A percentile compares a stretch with the other conserved stretches of the same genome.
phyloP scores from a whole-genome alignment of 2,113 vertebrate genomes.

The Cyphomyrus plagiostoma region DNA sequence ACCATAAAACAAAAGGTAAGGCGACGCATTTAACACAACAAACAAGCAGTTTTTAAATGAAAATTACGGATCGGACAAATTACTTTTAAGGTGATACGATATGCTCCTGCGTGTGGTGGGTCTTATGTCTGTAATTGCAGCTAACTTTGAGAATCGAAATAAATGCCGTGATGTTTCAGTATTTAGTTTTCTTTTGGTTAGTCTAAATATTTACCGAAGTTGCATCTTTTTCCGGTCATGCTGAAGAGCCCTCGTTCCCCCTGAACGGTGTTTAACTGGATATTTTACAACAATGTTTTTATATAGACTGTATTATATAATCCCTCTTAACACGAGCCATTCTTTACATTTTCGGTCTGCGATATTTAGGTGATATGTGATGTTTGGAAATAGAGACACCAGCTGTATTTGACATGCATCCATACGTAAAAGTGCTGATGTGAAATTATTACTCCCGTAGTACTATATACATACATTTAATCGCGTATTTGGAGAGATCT shows the following conservation, averaged over 20 bases:
- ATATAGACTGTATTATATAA: neutral
- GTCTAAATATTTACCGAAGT: neutral
- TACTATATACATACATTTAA: neutral
- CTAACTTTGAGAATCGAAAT: neutral
- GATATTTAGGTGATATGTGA: neutral
- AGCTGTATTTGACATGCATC: neutral
- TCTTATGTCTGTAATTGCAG: neutral
- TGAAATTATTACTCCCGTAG: neutral
- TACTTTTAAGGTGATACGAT: neutral
- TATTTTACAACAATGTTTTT: neutral
- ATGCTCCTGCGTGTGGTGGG: neutral
- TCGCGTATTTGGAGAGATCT: neutral
- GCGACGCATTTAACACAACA: neutral
- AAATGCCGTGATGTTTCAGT: neutral
- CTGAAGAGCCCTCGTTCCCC: neutral
- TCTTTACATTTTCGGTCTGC: neutral
- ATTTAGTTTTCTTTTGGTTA: neutral
- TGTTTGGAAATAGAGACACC: neutral
- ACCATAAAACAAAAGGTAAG: conserved; percentile 2
- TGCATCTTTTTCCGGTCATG: neutral
- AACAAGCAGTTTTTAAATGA: neutral
- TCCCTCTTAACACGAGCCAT: neutral
- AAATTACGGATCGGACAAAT: neutral
- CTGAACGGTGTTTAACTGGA: neutral
- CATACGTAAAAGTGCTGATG: neutral